Evolutionary conservation across 2,888 invertebrate genomes (phyloP).

Genomic region (Phalera bucephala): DNA sequence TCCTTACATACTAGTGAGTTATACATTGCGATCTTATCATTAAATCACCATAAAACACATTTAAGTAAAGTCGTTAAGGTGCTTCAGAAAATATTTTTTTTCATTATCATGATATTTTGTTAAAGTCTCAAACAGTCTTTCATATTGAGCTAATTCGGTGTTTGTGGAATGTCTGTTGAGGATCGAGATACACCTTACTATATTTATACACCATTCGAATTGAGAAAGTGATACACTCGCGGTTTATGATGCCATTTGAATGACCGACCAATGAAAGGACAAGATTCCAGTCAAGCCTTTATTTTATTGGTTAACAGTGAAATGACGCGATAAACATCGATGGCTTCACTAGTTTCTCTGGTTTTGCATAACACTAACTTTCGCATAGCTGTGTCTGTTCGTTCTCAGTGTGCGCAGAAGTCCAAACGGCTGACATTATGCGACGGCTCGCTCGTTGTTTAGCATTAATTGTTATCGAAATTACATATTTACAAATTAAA

Average conservation of each 20-base stretch:
- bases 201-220: background rate
- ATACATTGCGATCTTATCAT: conserved; percentile 75
- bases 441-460: conserved; percentile 71
- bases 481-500: conserved; percentile 77
- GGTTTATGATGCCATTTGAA: background rate
- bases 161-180: conserved; percentile 73
- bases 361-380: too few species aligned
- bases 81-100: conserved; percentile 76
- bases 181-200: conserved; percentile 49
- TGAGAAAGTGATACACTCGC: background rate
- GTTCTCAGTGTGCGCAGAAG: conserved; percentile 71
- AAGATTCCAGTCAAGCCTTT: background rate
- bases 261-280: background rate
- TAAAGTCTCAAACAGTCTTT: conserved; percentile 78
- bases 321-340: background rate
- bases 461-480: conserved; percentile 71
- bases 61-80: conserved; percentile 75
- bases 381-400: conserved; percentile 20
- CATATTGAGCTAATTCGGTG: conserved; percentile 76
- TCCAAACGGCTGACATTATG: conserved; percentile 65
- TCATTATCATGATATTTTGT: conserved; percentile 63
- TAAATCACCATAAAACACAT: conserved; percentile 77
- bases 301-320: background rate
- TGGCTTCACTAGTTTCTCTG: background rate
- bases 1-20: conserved; percentile 82